These are phyloP conservation scores for Cantharis rufa DNA, from an alignment of 2,888 invertebrate genomes.

Conservation along the genomic window DNA sequence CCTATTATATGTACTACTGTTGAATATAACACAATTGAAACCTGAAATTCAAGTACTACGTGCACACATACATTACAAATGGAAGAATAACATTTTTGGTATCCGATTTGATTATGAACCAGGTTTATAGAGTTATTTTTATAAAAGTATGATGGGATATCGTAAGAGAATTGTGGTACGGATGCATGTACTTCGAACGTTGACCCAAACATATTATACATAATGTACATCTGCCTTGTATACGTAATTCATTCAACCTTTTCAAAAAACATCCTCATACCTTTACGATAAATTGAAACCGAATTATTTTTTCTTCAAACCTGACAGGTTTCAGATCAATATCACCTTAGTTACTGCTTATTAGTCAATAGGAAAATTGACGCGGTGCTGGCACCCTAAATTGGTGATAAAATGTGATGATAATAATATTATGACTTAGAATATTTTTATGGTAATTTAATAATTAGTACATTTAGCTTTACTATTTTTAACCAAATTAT, in stretches of 20 bases:
- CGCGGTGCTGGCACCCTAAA: not conserved
- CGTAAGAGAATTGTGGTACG: not conserved
- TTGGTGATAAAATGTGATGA: not conserved
- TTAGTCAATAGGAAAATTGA: not conserved
- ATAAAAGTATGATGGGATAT: not conserved
- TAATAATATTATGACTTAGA: not conserved
- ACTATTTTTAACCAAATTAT: too few species aligned
- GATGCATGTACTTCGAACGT: constrained; percentile 5
- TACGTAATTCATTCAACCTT: constrained; percentile 11
- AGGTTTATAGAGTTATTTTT: not conserved
- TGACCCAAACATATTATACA: constrained; percentile 12
- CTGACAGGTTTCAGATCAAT: not conserved
- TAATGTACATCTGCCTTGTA: constrained; percentile 9
- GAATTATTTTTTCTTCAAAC: not conserved
- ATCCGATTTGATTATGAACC: not conserved
- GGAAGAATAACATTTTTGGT: not conserved
- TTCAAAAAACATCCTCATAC: not conserved
- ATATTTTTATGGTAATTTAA: too few species aligned
- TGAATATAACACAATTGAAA: not conserved
- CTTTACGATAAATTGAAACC: not conserved
- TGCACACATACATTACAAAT: not conserved
- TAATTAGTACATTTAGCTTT: too few species aligned
- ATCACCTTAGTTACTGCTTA: not conserved
- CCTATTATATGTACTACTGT: too few species aligned
- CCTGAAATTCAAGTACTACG: not conserved